Base-by-base conservation (phyloP, 1,140 invertebrate species). In the Ceratina japonica region DNA sequence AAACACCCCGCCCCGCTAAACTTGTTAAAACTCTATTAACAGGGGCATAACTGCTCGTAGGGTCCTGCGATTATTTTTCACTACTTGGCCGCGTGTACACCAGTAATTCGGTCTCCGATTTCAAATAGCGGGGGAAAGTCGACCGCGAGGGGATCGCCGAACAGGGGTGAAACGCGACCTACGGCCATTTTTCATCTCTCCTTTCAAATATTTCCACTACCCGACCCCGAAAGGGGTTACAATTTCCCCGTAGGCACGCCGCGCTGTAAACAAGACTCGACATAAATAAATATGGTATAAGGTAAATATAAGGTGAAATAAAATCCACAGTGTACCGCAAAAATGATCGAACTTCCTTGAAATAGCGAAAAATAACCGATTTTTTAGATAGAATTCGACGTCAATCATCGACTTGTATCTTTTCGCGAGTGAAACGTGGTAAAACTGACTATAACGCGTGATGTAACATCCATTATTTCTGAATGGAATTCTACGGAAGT, bases 121-220 rank as follows among this genome's bases (percentile, higher is more conserved):
- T 20, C 18, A 58, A 58, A 58, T 20, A 62, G 5, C 15, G 27
- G 22, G 27, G 31, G 15, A 44, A 37, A 44, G 37, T 44, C 37
- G 37, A 44, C 37, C 37, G 37, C 37, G 63, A 51, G 44, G 37
- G 44, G 18, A 66, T 66, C 18, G 51, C 22, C 7, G 64, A 22
- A 44, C 15, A 16, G 49, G 62, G 7, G 0, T 51, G 64, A 66
- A 66, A 66, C 37, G 16, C 22, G 64, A 66, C 15, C 63, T 4
- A 3, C 12, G 7, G 20, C 44, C 64, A 66, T 66, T 66, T 66
- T 51, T 66, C 64, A 66, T 66, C 44, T 24, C 44, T 51, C 44
- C 64, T 51, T 66, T 51, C 37, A 66, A 66, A 66, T 66, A 66
- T 66, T 66, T 51, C 64, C 44, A 66, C 44, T 66, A 15, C 5